Percentiles rank a stretch among this genome's conserved stretches.
Evolutionary conservation across 2,888 invertebrate species (phyloP).

Genomic region (Pandemis corylana): DNA sequence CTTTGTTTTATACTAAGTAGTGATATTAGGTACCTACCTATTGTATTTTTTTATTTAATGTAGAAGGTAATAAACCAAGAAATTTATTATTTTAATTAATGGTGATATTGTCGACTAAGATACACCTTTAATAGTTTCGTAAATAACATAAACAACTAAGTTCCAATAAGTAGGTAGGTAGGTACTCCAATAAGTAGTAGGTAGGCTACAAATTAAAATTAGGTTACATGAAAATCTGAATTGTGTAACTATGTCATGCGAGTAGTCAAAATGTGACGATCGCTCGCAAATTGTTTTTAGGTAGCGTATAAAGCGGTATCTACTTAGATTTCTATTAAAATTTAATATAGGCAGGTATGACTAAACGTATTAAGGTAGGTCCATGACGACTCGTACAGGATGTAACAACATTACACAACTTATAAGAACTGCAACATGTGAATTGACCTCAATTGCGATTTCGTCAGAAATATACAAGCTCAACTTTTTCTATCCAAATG

Average conservation of each 20-base stretch:
- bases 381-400: conserved; percentile 23
- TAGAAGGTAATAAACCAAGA: too few species aligned
- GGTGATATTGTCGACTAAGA: too few species aligned
- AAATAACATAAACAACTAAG: too few species aligned
- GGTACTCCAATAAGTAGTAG: too few species aligned
- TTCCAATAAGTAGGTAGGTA: too few species aligned
- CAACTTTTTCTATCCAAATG: background rate
- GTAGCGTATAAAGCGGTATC: background rate
- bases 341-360: conserved; percentile 11
- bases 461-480: background rate
- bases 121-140: too few species aligned
- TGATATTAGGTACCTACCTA: too few species aligned
- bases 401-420: conserved; percentile 29
- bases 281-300: background rate
- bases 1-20: too few species aligned
- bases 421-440: conserved; percentile 2
- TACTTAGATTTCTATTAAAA: background rate
- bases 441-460: background rate
- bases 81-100: too few species aligned
- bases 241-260: background rate
- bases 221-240: too few species aligned
- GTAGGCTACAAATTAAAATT: too few species aligned
- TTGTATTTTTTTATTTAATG: too few species aligned
- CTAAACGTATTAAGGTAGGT: conserved; percentile 34
- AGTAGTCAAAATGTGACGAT: background rate